Conservation (phyloP, 2,888 invertebrate species). For the Caenorhabditis sp. region DNA sequence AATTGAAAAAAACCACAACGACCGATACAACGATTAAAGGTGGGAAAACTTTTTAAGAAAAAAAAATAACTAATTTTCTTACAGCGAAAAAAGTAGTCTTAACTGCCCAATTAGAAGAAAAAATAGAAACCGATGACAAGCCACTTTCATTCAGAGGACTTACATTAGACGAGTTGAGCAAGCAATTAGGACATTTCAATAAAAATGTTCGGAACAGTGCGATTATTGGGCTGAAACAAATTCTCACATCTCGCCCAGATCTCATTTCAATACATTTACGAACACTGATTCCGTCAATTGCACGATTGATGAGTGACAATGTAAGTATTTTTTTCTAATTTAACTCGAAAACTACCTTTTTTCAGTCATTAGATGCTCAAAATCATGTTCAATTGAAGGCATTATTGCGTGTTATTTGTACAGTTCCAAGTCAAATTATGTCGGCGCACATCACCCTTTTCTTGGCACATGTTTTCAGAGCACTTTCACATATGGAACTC, state of each 20-base stretch:
- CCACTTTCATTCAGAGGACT: slow-evolving; percentile 50
- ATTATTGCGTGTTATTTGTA: slow-evolving; percentile 20
- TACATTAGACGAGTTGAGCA: slow-evolving; percentile 57
- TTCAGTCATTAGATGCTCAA: slow-evolving; percentile 1
- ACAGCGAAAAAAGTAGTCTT: slow-evolving; percentile 44
- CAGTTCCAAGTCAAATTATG: slow-evolving; percentile 49
- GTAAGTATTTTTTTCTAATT: slow-evolving; percentile 4
- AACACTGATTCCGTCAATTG: slow-evolving; percentile 51
- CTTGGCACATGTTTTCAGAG: slow-evolving; percentile 53
- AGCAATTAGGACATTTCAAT: slow-evolving; percentile 63
- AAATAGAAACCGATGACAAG: slow-evolving; percentile 37
- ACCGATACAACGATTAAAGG: slow-evolving; percentile 59
- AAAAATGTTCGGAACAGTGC: slow-evolving; percentile 54
- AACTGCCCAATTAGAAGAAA: slow-evolving; percentile 47
- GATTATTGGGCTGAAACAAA: slow-evolving; percentile 52
- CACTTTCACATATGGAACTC: slow-evolving; percentile 45
- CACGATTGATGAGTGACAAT: slow-evolving; percentile 45
- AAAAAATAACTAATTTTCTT: slow-evolving; percentile 4
- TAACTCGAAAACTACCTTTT: not conserved
- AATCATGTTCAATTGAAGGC: slow-evolving; percentile 1
- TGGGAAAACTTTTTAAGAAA: slow-evolving; percentile 2
- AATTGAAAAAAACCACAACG: slow-evolving; percentile 54
- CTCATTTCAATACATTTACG: slow-evolving; percentile 47
- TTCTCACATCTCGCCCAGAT: slow-evolving; percentile 49
- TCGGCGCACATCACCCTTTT: slow-evolving; percentile 60